Conservation (phyloP, 2,113 vertebrate genomes). For the Microcebus griseorufus region DNA sequence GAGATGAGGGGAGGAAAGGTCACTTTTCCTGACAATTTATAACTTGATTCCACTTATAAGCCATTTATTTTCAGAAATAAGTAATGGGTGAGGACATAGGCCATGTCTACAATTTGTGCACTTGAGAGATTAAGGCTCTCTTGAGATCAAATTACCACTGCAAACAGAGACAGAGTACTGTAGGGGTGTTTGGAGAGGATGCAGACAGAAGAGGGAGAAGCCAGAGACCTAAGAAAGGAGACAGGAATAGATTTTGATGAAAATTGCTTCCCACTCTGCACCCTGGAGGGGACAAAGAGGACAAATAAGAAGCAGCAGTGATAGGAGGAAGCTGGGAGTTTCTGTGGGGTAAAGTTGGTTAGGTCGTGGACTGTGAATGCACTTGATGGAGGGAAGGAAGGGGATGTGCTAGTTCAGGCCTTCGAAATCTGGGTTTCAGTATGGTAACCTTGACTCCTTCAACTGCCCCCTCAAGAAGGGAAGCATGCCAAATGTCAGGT, state of each 20-base stretch:
- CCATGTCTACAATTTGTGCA: slow-evolving; percentile 69
- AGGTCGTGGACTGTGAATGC: neutral
- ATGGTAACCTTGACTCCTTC: neutral
- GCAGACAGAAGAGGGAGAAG: slow-evolving; percentile 55
- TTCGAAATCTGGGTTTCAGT: slow-evolving; percentile 22
- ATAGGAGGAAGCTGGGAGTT: neutral
- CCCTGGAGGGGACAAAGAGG: slow-evolving; percentile 63
- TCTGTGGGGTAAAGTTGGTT: neutral
- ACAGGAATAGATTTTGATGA: slow-evolving; percentile 66
- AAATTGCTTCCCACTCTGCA: slow-evolving; percentile 64
- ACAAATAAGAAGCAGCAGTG: slow-evolving; percentile 57
- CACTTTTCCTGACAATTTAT: slow-evolving; percentile 70
- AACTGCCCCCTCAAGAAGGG: neutral
- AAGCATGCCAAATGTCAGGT: slow-evolving; percentile 24
- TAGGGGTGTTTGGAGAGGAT: slow-evolving; percentile 44
- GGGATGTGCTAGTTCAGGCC: neutral
- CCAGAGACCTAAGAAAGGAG: slow-evolving; percentile 56
- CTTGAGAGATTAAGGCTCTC: slow-evolving; percentile 66
- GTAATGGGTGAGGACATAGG: slow-evolving; percentile 75
- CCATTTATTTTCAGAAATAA: slow-evolving; percentile 80
- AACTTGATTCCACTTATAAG: slow-evolving; percentile 75
- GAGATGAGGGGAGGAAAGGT: slow-evolving; percentile 64
- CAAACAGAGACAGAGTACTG: slow-evolving; percentile 52
- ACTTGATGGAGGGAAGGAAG: neutral
- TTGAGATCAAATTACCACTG: slow-evolving; percentile 71